These are phyloP conservation scores for Bergia sp. DNA, from an alignment of 92 coral and sea anemone genomes.

Conservation along the genomic window DNA sequence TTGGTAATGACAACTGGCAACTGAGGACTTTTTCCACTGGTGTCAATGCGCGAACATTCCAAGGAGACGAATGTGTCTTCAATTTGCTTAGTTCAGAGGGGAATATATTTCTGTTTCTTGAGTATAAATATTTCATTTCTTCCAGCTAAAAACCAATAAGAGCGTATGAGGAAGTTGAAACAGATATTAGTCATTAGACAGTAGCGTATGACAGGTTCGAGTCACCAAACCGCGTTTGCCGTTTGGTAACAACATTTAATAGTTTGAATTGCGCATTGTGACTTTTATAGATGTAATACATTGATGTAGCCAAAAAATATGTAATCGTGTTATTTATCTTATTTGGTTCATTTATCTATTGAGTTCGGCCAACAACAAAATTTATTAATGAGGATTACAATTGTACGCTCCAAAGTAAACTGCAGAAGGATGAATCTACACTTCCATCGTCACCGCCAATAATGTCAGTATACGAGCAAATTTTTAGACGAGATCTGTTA, in stretches of 20 bases:
- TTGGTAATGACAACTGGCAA: not conserved
- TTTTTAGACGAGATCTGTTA: not conserved
- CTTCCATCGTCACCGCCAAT: not conserved
- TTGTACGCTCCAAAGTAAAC: no score
- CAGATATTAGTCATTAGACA: not conserved
- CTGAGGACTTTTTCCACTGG: not conserved
- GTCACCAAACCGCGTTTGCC: not conserved
- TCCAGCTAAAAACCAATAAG: not conserved
- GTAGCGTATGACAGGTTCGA: not conserved
- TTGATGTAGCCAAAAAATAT: not conserved
- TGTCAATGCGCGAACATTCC: not conserved
- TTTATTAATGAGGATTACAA: no score
- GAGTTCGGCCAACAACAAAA: no score
- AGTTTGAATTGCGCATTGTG: not conserved
- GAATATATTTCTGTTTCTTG: not conserved
- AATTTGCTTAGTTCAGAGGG: not conserved
- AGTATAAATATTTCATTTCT: not conserved
- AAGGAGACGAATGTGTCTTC: not conserved
- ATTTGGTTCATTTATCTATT: no score
- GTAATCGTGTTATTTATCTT: no score
- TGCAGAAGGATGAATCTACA: no score
- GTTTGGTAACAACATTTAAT: no score
- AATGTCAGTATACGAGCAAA: not conserved
- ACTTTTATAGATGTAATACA: no score
- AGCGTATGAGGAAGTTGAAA: not conserved